Conservation (phyloP, 92 coral and sea anemone genomes). For the Micromussa lordhowensis region DNA sequence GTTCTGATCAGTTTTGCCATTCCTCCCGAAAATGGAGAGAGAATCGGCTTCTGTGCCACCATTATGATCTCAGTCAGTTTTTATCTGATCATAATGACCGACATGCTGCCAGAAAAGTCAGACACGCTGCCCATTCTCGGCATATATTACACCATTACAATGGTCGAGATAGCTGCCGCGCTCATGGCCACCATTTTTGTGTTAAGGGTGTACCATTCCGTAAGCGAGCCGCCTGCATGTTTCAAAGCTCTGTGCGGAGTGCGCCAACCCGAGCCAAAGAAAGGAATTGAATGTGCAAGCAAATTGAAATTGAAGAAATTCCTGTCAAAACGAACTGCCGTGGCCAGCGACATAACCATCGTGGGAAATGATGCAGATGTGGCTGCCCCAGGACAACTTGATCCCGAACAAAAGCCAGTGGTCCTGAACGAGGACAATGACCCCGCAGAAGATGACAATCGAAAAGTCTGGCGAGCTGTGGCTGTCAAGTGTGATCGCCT, state of each 20-base stretch:
- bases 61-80: slow-evolving; percentile 70
- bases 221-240: slow-evolving; percentile 30
- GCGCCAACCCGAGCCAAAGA: not conserved
- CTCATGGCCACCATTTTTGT: slow-evolving; percentile 65
- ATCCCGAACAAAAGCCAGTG: not conserved
- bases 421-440: not conserved
- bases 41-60: slow-evolving; percentile 72
- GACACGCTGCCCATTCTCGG: slow-evolving; percentile 62
- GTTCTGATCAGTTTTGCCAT: slow-evolving; percentile 72
- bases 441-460: slow-evolving; percentile 10
- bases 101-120: slow-evolving; percentile 72
- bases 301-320: not conserved
- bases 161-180: slow-evolving; percentile 59
- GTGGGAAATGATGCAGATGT: not conserved
- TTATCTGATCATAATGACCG: slow-evolving; percentile 68
- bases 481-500: slow-evolving; percentile 28
- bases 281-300: not conserved
- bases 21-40: slow-evolving; percentile 86
- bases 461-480: slow-evolving; percentile 39
- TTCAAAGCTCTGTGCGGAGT: slow-evolving; percentile 24
- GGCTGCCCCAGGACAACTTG: not conserved
- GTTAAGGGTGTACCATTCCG: slow-evolving; percentile 39
- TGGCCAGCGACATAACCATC: not conserved
- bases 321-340: slow-evolving; percentile 19
- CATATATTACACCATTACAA: slow-evolving; percentile 60